Evolutionary conservation across 2,888 invertebrate species (phyloP).

Genomic region (Malachius bipustulatus): DNA sequence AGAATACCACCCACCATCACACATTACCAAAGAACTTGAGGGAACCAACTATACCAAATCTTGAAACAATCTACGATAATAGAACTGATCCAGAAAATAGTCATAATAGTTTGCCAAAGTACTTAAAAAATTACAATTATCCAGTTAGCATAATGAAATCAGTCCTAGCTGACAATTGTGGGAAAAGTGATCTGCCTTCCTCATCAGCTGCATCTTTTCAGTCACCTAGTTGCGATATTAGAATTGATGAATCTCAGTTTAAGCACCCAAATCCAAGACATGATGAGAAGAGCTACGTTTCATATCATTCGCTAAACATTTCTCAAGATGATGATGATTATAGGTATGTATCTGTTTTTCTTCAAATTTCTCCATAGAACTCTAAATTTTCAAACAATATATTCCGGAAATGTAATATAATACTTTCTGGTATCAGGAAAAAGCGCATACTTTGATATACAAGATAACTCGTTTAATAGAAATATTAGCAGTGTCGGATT

Average conservation of each 20-base stretch:
- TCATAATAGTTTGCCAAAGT: conserved; percentile 1
- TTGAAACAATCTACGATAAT: not conserved
- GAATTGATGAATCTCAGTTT: conserved; percentile 3
- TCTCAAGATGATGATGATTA: conserved; percentile 29
- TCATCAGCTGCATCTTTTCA: conserved; percentile 4
- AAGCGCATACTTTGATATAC: too few species aligned
- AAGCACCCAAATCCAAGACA: conserved; percentile 4
- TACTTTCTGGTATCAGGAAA: too few species aligned
- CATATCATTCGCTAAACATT: conserved; percentile 27
- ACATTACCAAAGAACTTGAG: conserved; percentile 29
- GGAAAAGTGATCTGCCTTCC: not conserved
- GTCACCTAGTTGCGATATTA: conserved; percentile 8
- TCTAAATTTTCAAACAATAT: too few species aligned
- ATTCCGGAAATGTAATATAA: too few species aligned
- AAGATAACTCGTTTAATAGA: too few species aligned
- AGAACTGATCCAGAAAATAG: not conserved
- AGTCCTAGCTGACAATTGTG: not conserved
- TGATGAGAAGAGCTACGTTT: conserved; percentile 19
- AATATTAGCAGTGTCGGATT: too few species aligned
- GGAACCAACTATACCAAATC: conserved; percentile 20
- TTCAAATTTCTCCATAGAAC: too few species aligned
- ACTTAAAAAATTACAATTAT: conserved; percentile 2
- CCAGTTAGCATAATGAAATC: not conserved
- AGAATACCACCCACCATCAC: conserved; percentile 23
- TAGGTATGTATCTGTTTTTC: conserved; percentile 20